phyloP scores from a whole-genome alignment of 2,113 vertebrate species.

The Pelvicachromis taeniatus region DNA sequence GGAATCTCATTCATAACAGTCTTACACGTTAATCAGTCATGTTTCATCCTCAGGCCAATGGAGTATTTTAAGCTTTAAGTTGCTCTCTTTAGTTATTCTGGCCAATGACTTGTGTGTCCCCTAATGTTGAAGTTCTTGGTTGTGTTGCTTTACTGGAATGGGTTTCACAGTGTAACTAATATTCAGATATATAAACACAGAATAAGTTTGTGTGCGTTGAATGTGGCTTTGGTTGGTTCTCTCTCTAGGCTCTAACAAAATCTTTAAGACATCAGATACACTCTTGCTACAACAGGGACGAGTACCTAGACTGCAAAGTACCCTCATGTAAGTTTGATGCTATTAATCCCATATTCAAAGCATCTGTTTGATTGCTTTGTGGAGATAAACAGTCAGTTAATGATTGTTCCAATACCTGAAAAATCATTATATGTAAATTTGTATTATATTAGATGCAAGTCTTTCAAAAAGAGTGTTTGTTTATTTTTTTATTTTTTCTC shows the following conservation, averaged over 20 bases:
- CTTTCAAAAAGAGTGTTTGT: neutral
- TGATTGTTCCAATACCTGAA: neutral
- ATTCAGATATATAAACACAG: neutral
- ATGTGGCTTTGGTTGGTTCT: neutral
- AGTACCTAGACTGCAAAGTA: neutral
- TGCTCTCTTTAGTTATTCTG: neutral
- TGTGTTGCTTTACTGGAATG: neutral
- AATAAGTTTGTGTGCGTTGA: neutral
- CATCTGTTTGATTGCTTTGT: neutral
- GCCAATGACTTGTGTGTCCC: neutral
- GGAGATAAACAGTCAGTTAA: neutral
- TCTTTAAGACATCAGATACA: neutral
- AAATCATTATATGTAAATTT: neutral
- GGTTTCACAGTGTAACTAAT: neutral
- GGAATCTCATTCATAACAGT: constrained; percentile 13
- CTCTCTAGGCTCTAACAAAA: neutral
- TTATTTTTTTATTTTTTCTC: neutral
- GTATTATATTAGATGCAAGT: neutral
- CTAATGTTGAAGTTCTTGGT: neutral
- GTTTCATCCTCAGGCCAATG: neutral
- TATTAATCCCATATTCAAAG: neutral
- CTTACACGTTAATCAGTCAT: constrained; percentile 17
- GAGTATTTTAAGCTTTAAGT: constrained; percentile 37
- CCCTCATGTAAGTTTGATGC: neutral
- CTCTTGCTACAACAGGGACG: neutral